These are phyloP conservation scores for Caenorhabditis briggsae DNA, from an alignment of 1,140 invertebrate species.

Conservation along the genomic window DNA sequence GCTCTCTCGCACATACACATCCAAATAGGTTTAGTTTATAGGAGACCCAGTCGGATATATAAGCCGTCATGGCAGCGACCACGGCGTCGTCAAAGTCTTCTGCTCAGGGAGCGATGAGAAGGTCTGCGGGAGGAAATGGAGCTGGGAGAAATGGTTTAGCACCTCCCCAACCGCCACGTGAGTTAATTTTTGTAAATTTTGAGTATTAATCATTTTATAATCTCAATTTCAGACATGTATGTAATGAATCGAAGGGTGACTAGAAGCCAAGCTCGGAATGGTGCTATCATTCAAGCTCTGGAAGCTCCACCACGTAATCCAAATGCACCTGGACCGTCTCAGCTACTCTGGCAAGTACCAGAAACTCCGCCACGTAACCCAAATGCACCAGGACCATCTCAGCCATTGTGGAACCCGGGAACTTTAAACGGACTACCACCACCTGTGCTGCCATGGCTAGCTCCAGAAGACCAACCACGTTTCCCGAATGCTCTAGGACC, in stretches of 20 bases:
- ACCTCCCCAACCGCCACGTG: background rate
- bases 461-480: no score
- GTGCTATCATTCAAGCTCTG: background rate
- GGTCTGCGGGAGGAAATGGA: no score
- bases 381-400: no score
- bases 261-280: background rate
- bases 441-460: no score
- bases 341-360: no score
- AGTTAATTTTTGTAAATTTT: background rate
- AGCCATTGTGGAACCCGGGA: no score
- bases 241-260: no score
- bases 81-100: background rate
- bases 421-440: no score
- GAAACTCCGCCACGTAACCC: no score
- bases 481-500: no score
- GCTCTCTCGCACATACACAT: background rate
- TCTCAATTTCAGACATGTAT: background rate
- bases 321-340: background rate
- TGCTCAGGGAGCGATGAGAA: background rate
- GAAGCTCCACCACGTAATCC: background rate
- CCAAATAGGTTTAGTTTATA: background rate
- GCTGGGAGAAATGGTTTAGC: no score
- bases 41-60: background rate
- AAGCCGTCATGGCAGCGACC: constrained; percentile 1
- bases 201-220: no score